Conservation (phyloP, 2,888 invertebrate genomes). For the Cerceris ruficornis region DNA sequence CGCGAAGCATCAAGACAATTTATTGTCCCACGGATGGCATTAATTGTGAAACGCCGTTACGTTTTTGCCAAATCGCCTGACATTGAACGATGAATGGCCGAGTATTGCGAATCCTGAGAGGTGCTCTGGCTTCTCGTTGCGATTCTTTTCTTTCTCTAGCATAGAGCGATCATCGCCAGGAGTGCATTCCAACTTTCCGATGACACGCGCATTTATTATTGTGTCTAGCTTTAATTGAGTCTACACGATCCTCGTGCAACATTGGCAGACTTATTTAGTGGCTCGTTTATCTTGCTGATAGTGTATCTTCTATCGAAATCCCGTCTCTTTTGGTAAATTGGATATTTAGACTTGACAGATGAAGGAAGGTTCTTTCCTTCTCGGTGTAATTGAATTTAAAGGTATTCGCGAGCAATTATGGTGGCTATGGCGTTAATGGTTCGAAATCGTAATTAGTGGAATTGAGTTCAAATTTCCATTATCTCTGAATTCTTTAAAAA, state of each 20-base stretch:
- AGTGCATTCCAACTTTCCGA: slow-evolving; percentile 12
- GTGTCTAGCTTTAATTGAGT: slow-evolving; percentile 35
- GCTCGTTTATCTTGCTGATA: slow-evolving; percentile 21
- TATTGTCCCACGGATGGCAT: slow-evolving; percentile 54
- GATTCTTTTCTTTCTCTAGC: slow-evolving; percentile 12
- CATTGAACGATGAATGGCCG: slow-evolving; percentile 45
- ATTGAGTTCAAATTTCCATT: too few species aligned
- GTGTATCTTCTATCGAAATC: not conserved
- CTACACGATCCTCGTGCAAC: not conserved
- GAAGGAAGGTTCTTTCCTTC: not conserved
- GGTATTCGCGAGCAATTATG: too few species aligned
- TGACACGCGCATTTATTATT: slow-evolving; percentile 37
- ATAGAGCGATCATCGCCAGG: not conserved
- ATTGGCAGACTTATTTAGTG: slow-evolving; percentile 10
- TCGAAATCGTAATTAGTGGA: too few species aligned
- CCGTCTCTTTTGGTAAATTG: slow-evolving; percentile 9
- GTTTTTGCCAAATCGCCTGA: slow-evolving; percentile 49
- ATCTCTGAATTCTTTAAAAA: too few species aligned
- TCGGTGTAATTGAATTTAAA: too few species aligned
- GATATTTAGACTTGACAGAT: not conserved
- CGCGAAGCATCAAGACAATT: slow-evolving; percentile 53
- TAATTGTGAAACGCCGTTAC: slow-evolving; percentile 53
- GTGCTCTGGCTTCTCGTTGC: slow-evolving; percentile 2
- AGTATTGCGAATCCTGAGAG: not conserved
- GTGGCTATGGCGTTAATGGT: too few species aligned